Evolutionary conservation across 2,113 vertebrate genomes (phyloP), one percentile per base, ranked within the genome.

Genomic region (Ploceus nigricollis): DNA sequence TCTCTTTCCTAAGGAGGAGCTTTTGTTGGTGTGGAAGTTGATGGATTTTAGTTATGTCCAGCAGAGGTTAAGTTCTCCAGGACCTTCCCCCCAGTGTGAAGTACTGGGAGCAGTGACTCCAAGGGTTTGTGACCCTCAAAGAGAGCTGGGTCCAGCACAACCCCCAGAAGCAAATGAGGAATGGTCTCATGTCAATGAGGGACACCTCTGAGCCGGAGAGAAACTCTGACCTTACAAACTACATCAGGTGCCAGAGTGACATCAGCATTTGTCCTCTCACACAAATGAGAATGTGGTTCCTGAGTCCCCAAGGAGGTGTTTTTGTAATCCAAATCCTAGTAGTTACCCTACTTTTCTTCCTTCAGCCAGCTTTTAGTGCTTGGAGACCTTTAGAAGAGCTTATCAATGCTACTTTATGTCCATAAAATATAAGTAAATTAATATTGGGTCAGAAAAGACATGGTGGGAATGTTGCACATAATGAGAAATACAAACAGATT

Each of bases 21-120:
- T 88, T 7, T 3, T 15, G 4, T 11, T 70, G n/a, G 7, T 48
- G 17, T 37, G 13, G 33, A 35, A 79, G 50, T 13, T 27, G 14
- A 4, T 11, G 8, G 19, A 70, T 75, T 77, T 87, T 63, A 25
- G 1, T 27, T 61, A 15, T 45, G 13, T 7, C 42, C 56, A n/a
- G 54, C 45, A 79, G 25, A 71, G 16, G 2, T 65, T 28, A 71
- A 44, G 15, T 5, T 91, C 7, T 10, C 23, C 11, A 10, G 16
- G 25, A n/a, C 11, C 42, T 89, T 40, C 7, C 4, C 8, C 10
- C 2, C 0, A 0, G 3, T 8, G 5, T 11, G 54, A 77, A 73
- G 9, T 15, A 47, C 2, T 6, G 4, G 37, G 9, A 11, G 1
- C 57, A 60, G 21, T 37, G 21, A 57, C 17, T 48, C 20, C 31